These are phyloP conservation scores for Leucophenga varia DNA, from an alignment of 1,140 invertebrate genomes.

Conservation along the genomic window DNA sequence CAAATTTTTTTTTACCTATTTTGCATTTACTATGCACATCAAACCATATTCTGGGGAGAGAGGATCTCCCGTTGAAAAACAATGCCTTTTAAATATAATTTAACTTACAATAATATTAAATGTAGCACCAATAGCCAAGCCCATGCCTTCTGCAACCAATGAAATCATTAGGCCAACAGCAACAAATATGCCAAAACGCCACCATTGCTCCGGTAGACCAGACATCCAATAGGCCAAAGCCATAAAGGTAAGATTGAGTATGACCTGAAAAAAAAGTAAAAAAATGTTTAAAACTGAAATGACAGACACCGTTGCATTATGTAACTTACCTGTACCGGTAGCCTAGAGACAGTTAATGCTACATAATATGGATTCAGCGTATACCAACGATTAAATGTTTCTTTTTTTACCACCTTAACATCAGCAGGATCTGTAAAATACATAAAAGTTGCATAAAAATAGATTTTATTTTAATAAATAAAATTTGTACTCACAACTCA, in stretches of 20 bases:
- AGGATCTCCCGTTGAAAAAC: too few species aligned
- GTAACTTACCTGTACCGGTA: conserved; percentile 61
- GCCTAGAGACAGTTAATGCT: conserved; percentile 71
- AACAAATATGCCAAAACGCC: conserved; percentile 62
- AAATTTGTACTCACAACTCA: conserved; percentile 59
- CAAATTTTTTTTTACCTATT: too few species aligned
- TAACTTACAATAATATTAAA: conserved; percentile 65
- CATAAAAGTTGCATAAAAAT: background rate
- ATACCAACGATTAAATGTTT: conserved; percentile 85
- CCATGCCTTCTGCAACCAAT: conserved; percentile 64
- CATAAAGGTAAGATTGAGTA: conserved; percentile 63
- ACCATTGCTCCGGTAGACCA: conserved; percentile 60
- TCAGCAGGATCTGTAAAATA: conserved; percentile 71
- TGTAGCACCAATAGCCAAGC: conserved; percentile 65
- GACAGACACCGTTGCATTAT: too few species aligned
- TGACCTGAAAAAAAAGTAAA: conserved; percentile 42
- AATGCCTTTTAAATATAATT: too few species aligned
- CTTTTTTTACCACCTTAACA: conserved; percentile 76
- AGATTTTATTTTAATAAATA: background rate
- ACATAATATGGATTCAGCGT: conserved; percentile 75
- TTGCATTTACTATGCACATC: too few species aligned
- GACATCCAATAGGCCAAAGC: conserved; percentile 64
- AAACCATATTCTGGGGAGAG: too few species aligned
- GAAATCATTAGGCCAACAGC: conserved; percentile 62
- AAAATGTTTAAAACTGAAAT: background rate